Conservation (phyloP, 2,888 invertebrate species). For the Ditylenchus weischeri region DNA sequence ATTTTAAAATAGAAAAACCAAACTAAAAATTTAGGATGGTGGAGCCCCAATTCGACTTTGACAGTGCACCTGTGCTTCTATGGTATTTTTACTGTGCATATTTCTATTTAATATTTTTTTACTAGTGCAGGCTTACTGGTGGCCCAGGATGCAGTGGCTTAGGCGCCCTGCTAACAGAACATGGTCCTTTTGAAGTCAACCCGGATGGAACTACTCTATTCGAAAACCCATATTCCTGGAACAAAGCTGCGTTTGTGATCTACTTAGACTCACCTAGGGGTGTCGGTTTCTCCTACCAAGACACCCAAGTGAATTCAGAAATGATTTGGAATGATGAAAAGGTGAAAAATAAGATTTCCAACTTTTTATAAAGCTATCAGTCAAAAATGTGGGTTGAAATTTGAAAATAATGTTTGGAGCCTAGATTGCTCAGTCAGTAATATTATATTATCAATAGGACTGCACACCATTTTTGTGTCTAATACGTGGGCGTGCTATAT, state of each 20-base stretch:
- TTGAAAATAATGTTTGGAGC: no score
- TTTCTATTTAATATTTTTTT: no score
- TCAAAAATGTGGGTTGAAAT: no score
- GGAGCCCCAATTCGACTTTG: slow-evolving; percentile 56
- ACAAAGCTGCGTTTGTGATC: slow-evolving; percentile 62
- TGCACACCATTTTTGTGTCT: no score
- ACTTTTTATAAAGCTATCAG: no score
- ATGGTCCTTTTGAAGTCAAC: slow-evolving; percentile 61
- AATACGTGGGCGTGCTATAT: no score
- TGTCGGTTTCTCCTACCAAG: slow-evolving; percentile 64
- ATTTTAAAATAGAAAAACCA: no score
- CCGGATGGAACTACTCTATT: slow-evolving; percentile 55
- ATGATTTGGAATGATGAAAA: slow-evolving; percentile 37
- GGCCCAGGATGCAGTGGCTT: slow-evolving; percentile 59
- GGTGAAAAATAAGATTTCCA: background rate
- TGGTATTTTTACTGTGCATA: slow-evolving; percentile 10
- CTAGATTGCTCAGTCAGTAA: no score
- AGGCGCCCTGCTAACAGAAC: slow-evolving; percentile 61
- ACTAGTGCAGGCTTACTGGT: slow-evolving; percentile 59
- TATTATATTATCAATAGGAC: no score
- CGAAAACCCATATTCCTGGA: slow-evolving; percentile 59
- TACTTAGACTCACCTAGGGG: slow-evolving; percentile 64
- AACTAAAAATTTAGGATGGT: slow-evolving; percentile 39
- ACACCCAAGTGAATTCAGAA: slow-evolving; percentile 39
- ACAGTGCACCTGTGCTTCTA: slow-evolving; percentile 60